phyloP scores from a whole-genome alignment of 2,113 vertebrate genomes.

The Austrofundulus limnaeus region DNA sequence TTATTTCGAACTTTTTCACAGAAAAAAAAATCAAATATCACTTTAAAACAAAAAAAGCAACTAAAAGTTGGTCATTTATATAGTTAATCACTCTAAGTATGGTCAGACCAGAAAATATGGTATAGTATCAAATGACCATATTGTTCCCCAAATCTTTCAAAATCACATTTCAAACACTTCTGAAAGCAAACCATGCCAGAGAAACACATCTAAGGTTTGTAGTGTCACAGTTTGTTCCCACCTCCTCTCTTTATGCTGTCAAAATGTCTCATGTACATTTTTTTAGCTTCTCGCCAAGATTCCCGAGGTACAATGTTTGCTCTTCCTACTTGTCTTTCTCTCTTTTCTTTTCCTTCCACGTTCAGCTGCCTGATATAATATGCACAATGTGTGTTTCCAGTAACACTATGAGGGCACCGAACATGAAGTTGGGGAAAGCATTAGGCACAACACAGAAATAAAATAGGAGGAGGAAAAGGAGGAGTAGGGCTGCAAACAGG shows the following conservation, averaged over 20 bases:
- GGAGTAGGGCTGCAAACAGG: constrained; percentile 22
- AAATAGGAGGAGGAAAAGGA: constrained; percentile 10
- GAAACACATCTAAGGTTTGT: constrained; percentile 38
- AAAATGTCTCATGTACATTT: constrained; percentile 40
- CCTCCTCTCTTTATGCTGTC: constrained; percentile 47
- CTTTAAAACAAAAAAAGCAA: neutral
- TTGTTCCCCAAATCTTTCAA: constrained; percentile 10
- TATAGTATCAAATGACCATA: constrained; percentile 23
- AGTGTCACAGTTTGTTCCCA: constrained; percentile 49
- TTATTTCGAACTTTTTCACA: too few species aligned
- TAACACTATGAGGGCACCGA: constrained; percentile 49
- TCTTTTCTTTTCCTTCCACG: constrained; percentile 12
- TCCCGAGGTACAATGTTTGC: constrained; percentile 31
- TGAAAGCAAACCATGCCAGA: constrained; percentile 8
- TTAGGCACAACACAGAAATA: constrained; percentile 39
- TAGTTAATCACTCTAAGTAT: neutral
- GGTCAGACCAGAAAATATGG: constrained; percentile 3
- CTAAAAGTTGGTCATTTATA: neutral
- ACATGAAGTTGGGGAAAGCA: constrained; percentile 49
- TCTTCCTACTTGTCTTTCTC: constrained; percentile 10
- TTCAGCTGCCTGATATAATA: constrained; percentile 37
- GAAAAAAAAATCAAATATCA: too few species aligned
- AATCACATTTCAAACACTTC: constrained; percentile 30
- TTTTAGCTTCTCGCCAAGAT: constrained; percentile 15
- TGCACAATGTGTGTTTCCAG: constrained; percentile 35